Evolutionary conservation across 2,888 invertebrate genomes (phyloP).

Genomic region (Nycteola revayana): DNA sequence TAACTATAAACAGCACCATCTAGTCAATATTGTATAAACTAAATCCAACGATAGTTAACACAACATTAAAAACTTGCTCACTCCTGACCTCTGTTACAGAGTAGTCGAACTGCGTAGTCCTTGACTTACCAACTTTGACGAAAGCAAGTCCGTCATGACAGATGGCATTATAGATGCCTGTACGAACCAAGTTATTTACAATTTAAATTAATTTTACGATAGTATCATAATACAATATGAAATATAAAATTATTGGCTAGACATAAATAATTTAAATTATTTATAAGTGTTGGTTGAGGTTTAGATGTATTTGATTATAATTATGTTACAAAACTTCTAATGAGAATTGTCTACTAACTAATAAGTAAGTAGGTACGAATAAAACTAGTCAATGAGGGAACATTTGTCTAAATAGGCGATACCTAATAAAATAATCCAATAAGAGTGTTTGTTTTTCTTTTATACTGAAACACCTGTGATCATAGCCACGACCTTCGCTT

Average conservation of each 20-base stretch:
- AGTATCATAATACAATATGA: no score
- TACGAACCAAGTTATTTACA: no score
- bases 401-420: slow-evolving; percentile 30
- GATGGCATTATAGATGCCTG: slow-evolving; percentile 56
- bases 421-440: slow-evolving; percentile 42
- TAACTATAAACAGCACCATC: slow-evolving; percentile 56
- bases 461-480: slow-evolving; percentile 48
- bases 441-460: slow-evolving; percentile 39
- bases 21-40: slow-evolving; percentile 52
- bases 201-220: no score
- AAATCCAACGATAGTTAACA: slow-evolving; percentile 46
- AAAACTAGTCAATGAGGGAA: slow-evolving; percentile 13
- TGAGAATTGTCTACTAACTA: background rate
- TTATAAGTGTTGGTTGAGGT: no score
- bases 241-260: no score
- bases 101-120: slow-evolving; percentile 49
- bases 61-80: slow-evolving; percentile 43
- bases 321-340: no score
- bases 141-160: slow-evolving; percentile 38
- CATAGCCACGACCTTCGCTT: slow-evolving; percentile 43
- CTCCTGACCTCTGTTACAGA: slow-evolving; percentile 67
- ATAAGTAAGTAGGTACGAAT: slow-evolving; percentile 15
- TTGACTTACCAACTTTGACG: slow-evolving; percentile 35
- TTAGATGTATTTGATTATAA: no score
- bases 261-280: no score